Conservation (phyloP, 2,797 vertebrate genomes). For the Setipinna tenuifilis region DNA sequence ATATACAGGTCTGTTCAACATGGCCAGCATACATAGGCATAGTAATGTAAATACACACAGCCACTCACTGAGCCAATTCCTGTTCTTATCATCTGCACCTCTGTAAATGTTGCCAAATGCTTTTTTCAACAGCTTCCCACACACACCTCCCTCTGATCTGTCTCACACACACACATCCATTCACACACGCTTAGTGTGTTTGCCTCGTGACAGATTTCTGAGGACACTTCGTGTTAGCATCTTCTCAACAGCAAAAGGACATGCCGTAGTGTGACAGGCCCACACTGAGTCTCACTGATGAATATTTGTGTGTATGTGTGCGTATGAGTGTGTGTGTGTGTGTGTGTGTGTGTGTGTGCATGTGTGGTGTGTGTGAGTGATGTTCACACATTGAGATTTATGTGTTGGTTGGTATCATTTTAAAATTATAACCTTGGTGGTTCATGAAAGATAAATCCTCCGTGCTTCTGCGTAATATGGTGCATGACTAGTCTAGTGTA, state of each 20-base stretch:
- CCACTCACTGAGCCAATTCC: no score
- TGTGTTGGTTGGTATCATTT: neutral
- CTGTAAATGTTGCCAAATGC: neutral
- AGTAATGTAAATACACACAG: no score
- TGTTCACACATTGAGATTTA: neutral
- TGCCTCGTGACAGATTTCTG: constrained; percentile 10
- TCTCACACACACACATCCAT: neutral
- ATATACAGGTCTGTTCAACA: no score
- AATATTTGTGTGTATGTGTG: no score
- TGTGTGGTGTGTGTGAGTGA: neutral
- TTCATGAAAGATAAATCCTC: no score
- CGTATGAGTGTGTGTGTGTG: no score
- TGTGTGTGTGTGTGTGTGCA: no score
- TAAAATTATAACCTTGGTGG: neutral
- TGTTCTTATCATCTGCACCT: neutral
- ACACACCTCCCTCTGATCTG: neutral
- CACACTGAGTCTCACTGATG: no score
- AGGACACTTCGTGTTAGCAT: constrained; percentile 5
- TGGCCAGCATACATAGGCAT: no score
- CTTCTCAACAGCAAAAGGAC: neutral
- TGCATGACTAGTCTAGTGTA: no score
- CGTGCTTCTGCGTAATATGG: no score
- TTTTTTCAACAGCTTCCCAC: neutral
- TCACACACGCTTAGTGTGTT: neutral
- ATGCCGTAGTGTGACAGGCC: neutral